Evolutionary conservation across 2,888 invertebrate species (phyloP), one percentile per base, ranked within the genome.

Genomic region (Parnassius glacialis): DNA sequence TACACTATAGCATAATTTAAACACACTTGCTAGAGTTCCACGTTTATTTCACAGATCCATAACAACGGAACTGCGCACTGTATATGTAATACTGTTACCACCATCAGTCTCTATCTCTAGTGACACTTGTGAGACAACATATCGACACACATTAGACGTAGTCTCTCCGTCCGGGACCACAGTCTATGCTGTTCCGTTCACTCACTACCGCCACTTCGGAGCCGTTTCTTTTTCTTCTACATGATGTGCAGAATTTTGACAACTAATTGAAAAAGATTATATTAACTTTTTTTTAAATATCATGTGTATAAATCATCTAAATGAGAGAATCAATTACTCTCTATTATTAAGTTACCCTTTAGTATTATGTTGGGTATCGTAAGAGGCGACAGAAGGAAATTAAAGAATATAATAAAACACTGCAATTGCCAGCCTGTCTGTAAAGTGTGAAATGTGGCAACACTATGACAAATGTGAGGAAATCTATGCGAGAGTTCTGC

Each of bases 131-230:
- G 60, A 52, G 48, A 63, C 56, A 11, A 44, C 34, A 34, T 34
- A 48, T 25, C 43, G 51, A 64, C 64, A 65, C 76, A 66, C 76
- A 81, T 78, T 87, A 90, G 71, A 90, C 90, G 68, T 83, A 89
- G 77, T 88, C 90, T 68, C 89, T 82, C 65, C 87, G 76, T 3
- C 90, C 87, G 10, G 78, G 68, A 10, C 87, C 81, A 57, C 74
- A 74, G 60, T 85, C 86, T 64, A 88, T 83, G 74, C 85, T 87
- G 69, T 88, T 88, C 65, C 87, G 79, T 76, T 89, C 88, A 84
- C 90, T 91, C 67, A 89, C 89, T 34, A 90, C 90, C 3, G 84
- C 86, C 48, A 85, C 80, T 76, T 90, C 90, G 1, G 90, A 90
- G 41, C 84, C 87, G 67, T 88, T 79, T 47, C 74, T 86, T 83